Percentiles rank a stretch among this genome's conserved stretches.
Conservation (phyloP, 2,797 vertebrate genomes). For the Masticophis lateralis region DNA sequence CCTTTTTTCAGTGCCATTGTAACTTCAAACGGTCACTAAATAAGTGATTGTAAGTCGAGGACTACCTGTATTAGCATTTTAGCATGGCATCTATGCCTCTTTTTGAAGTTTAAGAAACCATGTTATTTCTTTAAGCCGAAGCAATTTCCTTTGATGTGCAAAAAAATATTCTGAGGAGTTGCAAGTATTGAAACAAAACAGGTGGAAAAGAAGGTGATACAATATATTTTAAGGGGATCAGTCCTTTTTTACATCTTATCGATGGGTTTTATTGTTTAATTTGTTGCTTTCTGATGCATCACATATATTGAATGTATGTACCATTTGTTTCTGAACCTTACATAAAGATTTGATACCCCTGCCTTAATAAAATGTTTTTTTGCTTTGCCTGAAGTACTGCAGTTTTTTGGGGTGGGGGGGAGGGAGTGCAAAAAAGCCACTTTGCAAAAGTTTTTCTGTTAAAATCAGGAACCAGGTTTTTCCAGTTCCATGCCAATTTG, state of each 20-base stretch:
- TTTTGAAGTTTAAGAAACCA: background rate
- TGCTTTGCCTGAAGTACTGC: background rate
- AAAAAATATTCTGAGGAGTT: background rate
- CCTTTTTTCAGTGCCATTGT: background rate
- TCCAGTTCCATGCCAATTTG: background rate
- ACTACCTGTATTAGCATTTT: background rate
- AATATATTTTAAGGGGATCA: background rate
- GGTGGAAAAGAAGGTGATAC: background rate
- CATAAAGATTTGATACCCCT: background rate
- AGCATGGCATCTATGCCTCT: background rate
- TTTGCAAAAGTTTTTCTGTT: background rate
- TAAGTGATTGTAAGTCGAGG: background rate
- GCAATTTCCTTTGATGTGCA: background rate
- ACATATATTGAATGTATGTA: background rate
- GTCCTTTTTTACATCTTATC: background rate
- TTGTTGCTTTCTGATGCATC: background rate
- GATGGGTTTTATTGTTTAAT: background rate
- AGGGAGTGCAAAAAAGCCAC: background rate
- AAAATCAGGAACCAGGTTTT: background rate
- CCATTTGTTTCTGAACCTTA: background rate
- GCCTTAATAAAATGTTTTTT: background rate
- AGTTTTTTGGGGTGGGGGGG: too few relatives aligned
- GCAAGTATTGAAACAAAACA: background rate
- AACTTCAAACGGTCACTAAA: background rate
- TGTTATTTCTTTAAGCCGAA: background rate